Percentiles rank a stretch among this genome's conserved stretches.
These are phyloP conservation scores for Tragelaphus strepsiceros DNA, from an alignment of 2,113 vertebrate species.

Conservation along the genomic window DNA sequence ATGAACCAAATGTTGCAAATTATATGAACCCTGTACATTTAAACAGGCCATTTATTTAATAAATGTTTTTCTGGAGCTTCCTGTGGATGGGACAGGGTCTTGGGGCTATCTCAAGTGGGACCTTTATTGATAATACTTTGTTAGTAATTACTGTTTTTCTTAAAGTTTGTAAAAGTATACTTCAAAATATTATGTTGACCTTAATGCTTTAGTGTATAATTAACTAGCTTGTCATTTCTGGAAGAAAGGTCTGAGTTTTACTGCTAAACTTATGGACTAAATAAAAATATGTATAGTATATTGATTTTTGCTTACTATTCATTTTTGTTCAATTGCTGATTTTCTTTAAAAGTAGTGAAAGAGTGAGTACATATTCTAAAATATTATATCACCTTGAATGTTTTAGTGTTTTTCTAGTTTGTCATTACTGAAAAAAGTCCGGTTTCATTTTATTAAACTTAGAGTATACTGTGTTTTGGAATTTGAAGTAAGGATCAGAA, in stretches of 20 bases:
- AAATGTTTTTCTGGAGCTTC: slow-evolving; percentile 14
- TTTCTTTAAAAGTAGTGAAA: slow-evolving; percentile 49
- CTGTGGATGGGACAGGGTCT: background rate
- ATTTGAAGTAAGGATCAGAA: slow-evolving; percentile 38
- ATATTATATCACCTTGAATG: slow-evolving; percentile 39
- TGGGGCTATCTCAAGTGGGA: background rate
- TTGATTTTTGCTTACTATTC: slow-evolving; percentile 38
- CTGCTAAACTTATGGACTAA: slow-evolving; percentile 6
- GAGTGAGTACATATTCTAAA: slow-evolving; percentile 22
- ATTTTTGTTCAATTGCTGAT: background rate
- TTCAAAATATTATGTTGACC: slow-evolving; percentile 20
- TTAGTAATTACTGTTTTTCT: slow-evolving; percentile 38
- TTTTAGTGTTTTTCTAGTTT: slow-evolving; percentile 52
- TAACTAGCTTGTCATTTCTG: slow-evolving; percentile 31
- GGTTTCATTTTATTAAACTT: slow-evolving; percentile 57
- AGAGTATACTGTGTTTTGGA: slow-evolving; percentile 45
- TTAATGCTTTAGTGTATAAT: slow-evolving; percentile 28
- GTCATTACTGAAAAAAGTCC: slow-evolving; percentile 28
- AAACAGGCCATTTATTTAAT: slow-evolving; percentile 26
- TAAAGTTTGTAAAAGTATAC: slow-evolving; percentile 38
- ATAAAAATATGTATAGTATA: background rate
- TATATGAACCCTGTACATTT: slow-evolving; percentile 23
- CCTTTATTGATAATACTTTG: slow-evolving; percentile 13
- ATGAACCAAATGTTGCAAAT: slow-evolving; percentile 1
- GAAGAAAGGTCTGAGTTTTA: slow-evolving; percentile 41